Conservation (phyloP, 2,113 vertebrate genomes). For the Tricholaema leucomelas region DNA sequence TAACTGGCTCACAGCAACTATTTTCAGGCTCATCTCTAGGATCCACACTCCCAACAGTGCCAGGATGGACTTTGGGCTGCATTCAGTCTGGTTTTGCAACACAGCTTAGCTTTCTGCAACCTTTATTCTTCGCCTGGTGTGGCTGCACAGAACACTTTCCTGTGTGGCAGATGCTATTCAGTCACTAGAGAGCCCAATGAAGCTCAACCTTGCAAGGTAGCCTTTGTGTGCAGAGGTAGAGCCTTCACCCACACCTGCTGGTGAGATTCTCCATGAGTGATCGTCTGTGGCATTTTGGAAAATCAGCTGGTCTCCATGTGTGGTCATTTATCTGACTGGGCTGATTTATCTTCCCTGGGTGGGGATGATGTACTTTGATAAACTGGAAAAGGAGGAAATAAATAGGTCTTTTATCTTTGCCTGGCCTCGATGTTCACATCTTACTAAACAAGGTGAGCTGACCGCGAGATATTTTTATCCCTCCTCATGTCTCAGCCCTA, state of each 20-base stretch:
- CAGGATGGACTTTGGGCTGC: rapidly evolving
- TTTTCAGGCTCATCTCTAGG: not conserved
- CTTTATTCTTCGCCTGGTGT: not conserved
- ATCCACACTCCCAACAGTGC: not conserved
- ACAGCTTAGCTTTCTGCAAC: not conserved
- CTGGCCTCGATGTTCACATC: rapidly evolving
- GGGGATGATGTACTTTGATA: not conserved
- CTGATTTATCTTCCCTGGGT: not conserved
- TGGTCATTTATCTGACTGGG: not conserved
- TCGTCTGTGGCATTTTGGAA: not conserved
- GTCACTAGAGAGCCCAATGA: not conserved
- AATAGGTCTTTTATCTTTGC: not conserved
- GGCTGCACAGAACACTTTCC: not conserved
- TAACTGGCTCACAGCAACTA: not conserved
- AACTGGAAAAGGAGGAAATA: not conserved
- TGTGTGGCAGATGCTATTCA: not conserved
- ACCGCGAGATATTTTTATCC: not conserved
- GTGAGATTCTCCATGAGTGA: not conserved
- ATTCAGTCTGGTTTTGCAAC: not conserved
- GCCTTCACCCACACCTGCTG: not conserved
- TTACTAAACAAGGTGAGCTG: not conserved
- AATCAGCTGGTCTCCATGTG: not conserved
- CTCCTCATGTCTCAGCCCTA: not conserved
- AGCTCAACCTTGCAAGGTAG: not conserved
- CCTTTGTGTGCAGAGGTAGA: not conserved